Evolutionary conservation across 1,140 invertebrate species (phyloP).

Genomic region (Trichogramma pretiosum): DNA sequence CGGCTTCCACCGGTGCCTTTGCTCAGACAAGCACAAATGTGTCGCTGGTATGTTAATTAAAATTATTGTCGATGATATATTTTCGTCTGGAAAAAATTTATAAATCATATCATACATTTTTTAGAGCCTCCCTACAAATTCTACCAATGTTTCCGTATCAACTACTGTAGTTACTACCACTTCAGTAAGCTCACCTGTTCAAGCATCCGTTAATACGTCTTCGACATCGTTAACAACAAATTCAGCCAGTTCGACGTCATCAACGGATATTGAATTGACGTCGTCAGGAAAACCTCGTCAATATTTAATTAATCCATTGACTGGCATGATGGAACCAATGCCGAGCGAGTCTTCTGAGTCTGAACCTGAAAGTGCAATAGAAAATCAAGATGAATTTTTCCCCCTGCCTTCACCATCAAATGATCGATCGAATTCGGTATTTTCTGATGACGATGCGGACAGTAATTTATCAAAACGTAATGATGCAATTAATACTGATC

Average conservation of each 20-base stretch:
- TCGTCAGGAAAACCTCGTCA: constrained; percentile 54
- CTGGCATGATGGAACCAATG: constrained; percentile 75
- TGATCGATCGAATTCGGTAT: constrained; percentile 53
- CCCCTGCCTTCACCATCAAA: constrained; percentile 47
- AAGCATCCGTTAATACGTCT: neutral
- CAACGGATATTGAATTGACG: constrained; percentile 39
- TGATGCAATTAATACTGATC: constrained; percentile 49
- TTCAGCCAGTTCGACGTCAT: constrained; percentile 12
- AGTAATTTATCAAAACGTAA: constrained; percentile 45
- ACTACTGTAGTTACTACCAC: too few species aligned
- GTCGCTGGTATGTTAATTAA: too few species aligned
- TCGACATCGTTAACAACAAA: neutral
- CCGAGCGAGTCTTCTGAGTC: constrained; percentile 54
- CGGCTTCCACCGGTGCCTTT: too few species aligned
- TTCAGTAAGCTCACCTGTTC: too few species aligned
- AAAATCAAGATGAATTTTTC: constrained; percentile 49
- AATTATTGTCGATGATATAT: too few species aligned
- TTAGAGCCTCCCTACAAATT: too few species aligned
- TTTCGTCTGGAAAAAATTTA: too few species aligned
- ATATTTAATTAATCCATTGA: constrained; percentile 80
- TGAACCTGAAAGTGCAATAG: constrained; percentile 43
- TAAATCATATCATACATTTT: too few species aligned
- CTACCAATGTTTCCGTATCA: too few species aligned
- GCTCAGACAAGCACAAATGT: too few species aligned
- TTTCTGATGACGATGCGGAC: constrained; percentile 52